Evolutionary conservation across 2,113 vertebrate species (phyloP).

Genomic region (Pelecanus crispus): DNA sequence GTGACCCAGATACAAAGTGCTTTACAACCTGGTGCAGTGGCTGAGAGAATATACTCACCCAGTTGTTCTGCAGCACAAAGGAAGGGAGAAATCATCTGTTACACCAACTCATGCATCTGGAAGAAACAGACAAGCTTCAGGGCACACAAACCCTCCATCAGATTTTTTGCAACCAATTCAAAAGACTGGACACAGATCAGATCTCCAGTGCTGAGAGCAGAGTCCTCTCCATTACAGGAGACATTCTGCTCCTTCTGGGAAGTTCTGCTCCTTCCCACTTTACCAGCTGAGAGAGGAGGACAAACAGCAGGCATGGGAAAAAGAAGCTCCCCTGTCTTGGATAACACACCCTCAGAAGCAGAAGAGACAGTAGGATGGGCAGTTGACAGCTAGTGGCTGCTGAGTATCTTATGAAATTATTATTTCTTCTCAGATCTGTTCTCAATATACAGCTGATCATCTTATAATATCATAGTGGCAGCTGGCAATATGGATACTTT

Average conservation of each 20-base stretch:
- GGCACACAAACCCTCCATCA: fast-evolving
- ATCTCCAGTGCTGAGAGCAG: not conserved
- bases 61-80: not conserved
- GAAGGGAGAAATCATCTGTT: not conserved
- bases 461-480: not conserved
- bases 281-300: not conserved
- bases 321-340: not conserved
- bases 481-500: not conserved
- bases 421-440: not conserved
- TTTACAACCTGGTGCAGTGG: not conserved
- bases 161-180: not conserved
- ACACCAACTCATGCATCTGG: not conserved
- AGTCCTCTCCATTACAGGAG: not conserved
- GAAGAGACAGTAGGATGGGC: not conserved
- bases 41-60: not conserved
- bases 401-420: not conserved
- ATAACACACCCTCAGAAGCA: not conserved
- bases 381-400: not conserved
- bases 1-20: not conserved
- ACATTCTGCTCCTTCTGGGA: not conserved
- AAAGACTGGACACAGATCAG: not conserved
- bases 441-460: not conserved
- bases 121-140: not conserved
- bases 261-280: not conserved
- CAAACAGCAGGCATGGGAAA: not conserved